Conservation (phyloP, 2,888 invertebrate species). For the Pollenia labialis region DNA sequence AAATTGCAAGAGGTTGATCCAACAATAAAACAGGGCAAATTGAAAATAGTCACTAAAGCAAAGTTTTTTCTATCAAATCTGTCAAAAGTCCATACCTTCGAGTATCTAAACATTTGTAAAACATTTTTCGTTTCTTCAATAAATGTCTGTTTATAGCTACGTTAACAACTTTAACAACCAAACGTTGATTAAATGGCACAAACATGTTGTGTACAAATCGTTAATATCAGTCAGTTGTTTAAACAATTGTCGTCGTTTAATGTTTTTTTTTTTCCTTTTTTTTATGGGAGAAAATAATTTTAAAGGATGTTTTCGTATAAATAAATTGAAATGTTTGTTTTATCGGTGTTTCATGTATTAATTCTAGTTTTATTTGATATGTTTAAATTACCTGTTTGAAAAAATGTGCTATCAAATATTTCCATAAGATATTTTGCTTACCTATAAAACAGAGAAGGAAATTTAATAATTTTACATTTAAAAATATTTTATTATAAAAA, state of each 20-base stretch:
- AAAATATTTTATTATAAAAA: too few species aligned
- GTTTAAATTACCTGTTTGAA: too few species aligned
- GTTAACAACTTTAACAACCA: constrained; percentile 48
- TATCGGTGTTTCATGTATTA: too few species aligned
- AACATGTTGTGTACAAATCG: constrained; percentile 39
- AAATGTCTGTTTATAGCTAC: constrained; percentile 44
- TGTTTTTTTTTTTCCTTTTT: too few species aligned
- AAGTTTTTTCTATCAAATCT: constrained; percentile 24
- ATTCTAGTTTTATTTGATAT: too few species aligned
- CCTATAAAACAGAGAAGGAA: too few species aligned
- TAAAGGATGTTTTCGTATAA: too few species aligned
- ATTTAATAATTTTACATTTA: too few species aligned
- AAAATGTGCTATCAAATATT: too few species aligned
- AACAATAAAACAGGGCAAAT: neutral
- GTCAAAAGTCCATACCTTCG: constrained; percentile 17
- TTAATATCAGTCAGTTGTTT: constrained; percentile 30
- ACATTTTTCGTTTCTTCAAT: constrained; percentile 54
- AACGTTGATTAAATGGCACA: constrained; percentile 49
- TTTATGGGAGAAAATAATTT: too few species aligned
- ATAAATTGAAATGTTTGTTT: too few species aligned
- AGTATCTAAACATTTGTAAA: constrained; percentile 7
- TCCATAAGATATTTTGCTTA: too few species aligned
- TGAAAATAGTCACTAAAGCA: neutral
- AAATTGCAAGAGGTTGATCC: constrained; percentile 1
- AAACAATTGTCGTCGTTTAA: neutral